phyloP scores from a whole-genome alignment of 2,797 vertebrate species.

The Moxostoma hubbsi region DNA sequence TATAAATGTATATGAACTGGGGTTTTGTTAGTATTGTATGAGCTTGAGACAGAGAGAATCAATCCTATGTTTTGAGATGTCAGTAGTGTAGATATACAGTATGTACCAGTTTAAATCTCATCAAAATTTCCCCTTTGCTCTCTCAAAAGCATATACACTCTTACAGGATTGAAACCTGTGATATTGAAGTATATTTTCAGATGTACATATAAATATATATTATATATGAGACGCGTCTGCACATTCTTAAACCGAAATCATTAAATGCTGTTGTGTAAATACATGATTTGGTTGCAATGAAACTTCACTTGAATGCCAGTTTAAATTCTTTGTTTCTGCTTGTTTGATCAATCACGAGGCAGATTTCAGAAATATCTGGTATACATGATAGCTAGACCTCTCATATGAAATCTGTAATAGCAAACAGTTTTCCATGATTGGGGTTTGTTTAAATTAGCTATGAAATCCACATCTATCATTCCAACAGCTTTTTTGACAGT shows the following conservation, averaged over 20 bases:
- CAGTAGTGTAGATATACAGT: slow-evolving; percentile 51
- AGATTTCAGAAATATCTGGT: slow-evolving; percentile 12
- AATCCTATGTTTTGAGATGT: slow-evolving; percentile 53
- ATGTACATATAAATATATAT: slow-evolving; percentile 44
- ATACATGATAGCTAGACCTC: background rate
- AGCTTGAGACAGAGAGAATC: slow-evolving; percentile 53
- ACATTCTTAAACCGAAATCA: slow-evolving; percentile 28
- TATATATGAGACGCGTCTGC: slow-evolving; percentile 43
- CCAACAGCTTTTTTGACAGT: slow-evolving; percentile 12
- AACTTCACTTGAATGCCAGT: slow-evolving; percentile 23
- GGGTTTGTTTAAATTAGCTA: slow-evolving; percentile 19
- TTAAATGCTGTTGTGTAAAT: slow-evolving; percentile 13
- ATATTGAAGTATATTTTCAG: slow-evolving; percentile 53
- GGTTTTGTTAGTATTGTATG: slow-evolving; percentile 51
- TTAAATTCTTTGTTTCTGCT: slow-evolving; percentile 36
- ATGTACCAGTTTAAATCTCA: slow-evolving; percentile 53
- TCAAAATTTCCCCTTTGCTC: slow-evolving; percentile 21
- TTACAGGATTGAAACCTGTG: slow-evolving; percentile 30
- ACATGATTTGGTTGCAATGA: slow-evolving; percentile 7
- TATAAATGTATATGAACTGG: slow-evolving; percentile 40
- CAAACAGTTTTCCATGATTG: slow-evolving; percentile 1
- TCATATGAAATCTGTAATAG: background rate
- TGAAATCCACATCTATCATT: slow-evolving; percentile 10
- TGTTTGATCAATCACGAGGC: slow-evolving; percentile 34
- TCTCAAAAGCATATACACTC: slow-evolving; percentile 37